Conservation (phyloP, 1,140 invertebrate species). For the Neodiprion fabricii region DNA sequence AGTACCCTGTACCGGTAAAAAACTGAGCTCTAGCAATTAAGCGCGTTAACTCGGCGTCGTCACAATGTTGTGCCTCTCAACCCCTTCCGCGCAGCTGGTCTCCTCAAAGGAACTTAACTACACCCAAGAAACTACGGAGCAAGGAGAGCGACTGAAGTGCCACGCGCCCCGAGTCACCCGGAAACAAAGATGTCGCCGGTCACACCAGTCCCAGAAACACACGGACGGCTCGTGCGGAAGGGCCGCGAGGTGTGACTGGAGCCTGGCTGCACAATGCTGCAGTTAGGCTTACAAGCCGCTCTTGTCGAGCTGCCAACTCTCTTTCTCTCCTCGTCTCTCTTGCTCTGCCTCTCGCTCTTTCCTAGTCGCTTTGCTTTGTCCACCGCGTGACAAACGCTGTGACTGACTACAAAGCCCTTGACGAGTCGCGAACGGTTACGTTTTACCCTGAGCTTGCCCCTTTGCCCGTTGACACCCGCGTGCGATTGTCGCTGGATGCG, state of each 20-base stretch:
- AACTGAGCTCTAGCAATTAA: slow-evolving; percentile 29
- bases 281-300: slow-evolving; percentile 54
- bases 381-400: not conserved
- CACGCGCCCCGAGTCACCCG: not conserved
- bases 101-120: slow-evolving; percentile 27
- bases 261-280: slow-evolving; percentile 44
- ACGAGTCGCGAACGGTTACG: slow-evolving; percentile 23
- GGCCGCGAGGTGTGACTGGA: not conserved
- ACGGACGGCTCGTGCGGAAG: not conserved
- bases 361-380: slow-evolving; percentile 6
- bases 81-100: slow-evolving; percentile 20
- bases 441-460: slow-evolving; percentile 1
- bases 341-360: not conserved
- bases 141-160: not conserved
- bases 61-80: slow-evolving; percentile 23
- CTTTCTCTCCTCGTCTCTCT: slow-evolving; percentile 20
- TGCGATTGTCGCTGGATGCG: too few species aligned
- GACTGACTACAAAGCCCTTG: slow-evolving; percentile 21
- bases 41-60: slow-evolving; percentile 23
- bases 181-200: slow-evolving; percentile 6
- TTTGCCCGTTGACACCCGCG: slow-evolving; percentile 19
- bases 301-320: slow-evolving; percentile 59
- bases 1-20: not conserved
- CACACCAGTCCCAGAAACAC: not conserved
- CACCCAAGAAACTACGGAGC: not conserved